Evolutionary conservation across 2,888 invertebrate species (phyloP).

Genomic region (Meloe dianella): DNA sequence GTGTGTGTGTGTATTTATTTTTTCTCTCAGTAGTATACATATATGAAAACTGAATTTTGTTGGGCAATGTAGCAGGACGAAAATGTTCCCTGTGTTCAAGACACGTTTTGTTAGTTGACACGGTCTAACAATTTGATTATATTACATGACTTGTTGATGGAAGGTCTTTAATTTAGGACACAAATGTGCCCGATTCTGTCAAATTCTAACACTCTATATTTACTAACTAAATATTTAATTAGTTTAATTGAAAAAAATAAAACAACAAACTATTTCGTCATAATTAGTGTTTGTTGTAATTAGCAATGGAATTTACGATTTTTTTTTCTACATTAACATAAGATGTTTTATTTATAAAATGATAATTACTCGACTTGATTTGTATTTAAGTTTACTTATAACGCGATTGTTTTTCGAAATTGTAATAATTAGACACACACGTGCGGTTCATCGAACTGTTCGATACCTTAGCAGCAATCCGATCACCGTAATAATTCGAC

Average conservation of each 20-base stretch:
- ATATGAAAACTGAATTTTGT: conserved; percentile 9
- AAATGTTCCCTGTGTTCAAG: conserved; percentile 5
- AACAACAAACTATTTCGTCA: neutral
- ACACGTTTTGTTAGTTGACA: conserved; percentile 16
- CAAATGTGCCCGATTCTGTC: neutral
- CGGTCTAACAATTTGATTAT: conserved; percentile 21
- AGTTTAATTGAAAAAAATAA: neutral
- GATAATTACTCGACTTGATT: neutral
- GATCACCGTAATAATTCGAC: too few relatives aligned
- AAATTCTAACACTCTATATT: neutral
- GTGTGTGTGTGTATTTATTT: neutral
- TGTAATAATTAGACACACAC: too few relatives aligned
- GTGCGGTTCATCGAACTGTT: too few relatives aligned
- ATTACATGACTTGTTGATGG: conserved; percentile 12
- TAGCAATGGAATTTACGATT: conserved; percentile 1
- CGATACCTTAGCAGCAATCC: too few relatives aligned
- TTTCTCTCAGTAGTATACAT: neutral
- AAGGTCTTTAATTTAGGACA: conserved; percentile 4
- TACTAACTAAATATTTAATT: neutral
- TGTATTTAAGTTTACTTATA: neutral
- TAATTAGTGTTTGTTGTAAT: conserved; percentile 2
- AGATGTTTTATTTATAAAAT: conserved; percentile 9
- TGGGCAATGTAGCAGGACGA: conserved; percentile 10
- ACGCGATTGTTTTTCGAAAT: too few relatives aligned
- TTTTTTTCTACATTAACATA: conserved; percentile 4